Evolutionary conservation across 2,113 vertebrate species (phyloP), one percentile per base, ranked within the genome.

Genomic region (Pardalotus punctatus): DNA sequence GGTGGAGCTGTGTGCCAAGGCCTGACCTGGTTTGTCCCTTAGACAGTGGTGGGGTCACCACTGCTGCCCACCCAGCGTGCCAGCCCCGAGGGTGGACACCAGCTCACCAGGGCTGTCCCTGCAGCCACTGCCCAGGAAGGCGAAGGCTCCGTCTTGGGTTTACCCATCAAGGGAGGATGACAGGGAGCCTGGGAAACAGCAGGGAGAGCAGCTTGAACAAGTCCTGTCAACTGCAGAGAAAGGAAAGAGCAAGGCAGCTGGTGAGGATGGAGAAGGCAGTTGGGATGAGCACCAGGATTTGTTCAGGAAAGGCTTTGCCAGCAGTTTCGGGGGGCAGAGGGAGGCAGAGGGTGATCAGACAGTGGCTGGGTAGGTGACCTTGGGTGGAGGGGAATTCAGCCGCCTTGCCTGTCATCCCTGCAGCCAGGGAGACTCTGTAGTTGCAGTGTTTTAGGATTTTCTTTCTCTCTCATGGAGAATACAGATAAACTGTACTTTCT

Each of bases 81-180:
- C 35, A 48, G n/a, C 45, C 43, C 38, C 0, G 2, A 0, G 2
- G 12, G 31, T 10, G 5, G 56, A 14, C 21, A 45, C 14, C 57
- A 38, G 43, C 60, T 78, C 38, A 17, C 17, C 47, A 38, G 42
- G 54, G 25, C 17, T 5, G 2, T 33, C 71, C 73, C 65, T 38
- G 67, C 6, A 9, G 27, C 48, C 2, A 0, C 61, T 71, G 40
- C 47, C 56, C 16, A 79, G 25, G 51, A 42, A 72, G 53, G n/a
- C 1, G 0, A 48, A 65, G 24, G 40, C 51, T 16, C 14, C 1
- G 1, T 27, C 54, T 58, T 76, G n/a, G 67, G 45, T 13, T 53
- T 60, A 27, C 29, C 28, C 9, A 31, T 22, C 1, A 2, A 57
- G 62, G 81, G 36, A 61, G 66, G 28, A 23, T 72, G 79, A 51